These are phyloP conservation scores for Idaea biselata DNA, from an alignment of 2,888 invertebrate genomes.

Conservation along the genomic window DNA sequence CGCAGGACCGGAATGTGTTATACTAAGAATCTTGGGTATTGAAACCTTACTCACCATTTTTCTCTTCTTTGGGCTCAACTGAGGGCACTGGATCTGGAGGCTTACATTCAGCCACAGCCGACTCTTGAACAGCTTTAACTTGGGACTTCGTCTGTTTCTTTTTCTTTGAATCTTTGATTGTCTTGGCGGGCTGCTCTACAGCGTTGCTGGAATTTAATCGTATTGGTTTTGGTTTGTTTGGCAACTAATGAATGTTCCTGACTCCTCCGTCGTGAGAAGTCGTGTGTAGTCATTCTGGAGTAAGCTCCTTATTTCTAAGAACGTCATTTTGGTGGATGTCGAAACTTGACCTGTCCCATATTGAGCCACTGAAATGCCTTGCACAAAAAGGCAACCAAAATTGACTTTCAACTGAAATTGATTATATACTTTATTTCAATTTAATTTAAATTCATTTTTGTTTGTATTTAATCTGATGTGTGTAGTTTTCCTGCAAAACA, in stretches of 20 bases:
- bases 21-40: neutral
- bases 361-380: too few relatives aligned
- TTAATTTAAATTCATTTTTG: too few relatives aligned
- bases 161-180: conserved; percentile 83
- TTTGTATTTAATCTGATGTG: too few relatives aligned
- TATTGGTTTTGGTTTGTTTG: neutral
- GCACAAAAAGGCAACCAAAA: too few relatives aligned
- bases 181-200: conserved; percentile 65
- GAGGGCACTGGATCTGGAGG: conserved; percentile 32
- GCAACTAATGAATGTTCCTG: neutral
- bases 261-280: too few relatives aligned
- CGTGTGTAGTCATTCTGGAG: too few relatives aligned
- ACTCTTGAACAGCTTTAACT: conserved; percentile 32
- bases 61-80: conserved; percentile 35
- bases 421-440: too few relatives aligned
- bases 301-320: too few relatives aligned
- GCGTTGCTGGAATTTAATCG: conserved; percentile 33
- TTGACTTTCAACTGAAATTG: too few relatives aligned
- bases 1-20: neutral
- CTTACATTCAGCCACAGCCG: conserved; percentile 31
- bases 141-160: conserved; percentile 69
- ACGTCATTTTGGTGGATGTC: too few relatives aligned
- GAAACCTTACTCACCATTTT: conserved; percentile 46
- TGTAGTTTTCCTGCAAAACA: too few relatives aligned
- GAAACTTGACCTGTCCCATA: too few relatives aligned